Evolutionary conservation across 2,797 vertebrate species (phyloP).

Genomic region (Phylloscopus collybita): DNA sequence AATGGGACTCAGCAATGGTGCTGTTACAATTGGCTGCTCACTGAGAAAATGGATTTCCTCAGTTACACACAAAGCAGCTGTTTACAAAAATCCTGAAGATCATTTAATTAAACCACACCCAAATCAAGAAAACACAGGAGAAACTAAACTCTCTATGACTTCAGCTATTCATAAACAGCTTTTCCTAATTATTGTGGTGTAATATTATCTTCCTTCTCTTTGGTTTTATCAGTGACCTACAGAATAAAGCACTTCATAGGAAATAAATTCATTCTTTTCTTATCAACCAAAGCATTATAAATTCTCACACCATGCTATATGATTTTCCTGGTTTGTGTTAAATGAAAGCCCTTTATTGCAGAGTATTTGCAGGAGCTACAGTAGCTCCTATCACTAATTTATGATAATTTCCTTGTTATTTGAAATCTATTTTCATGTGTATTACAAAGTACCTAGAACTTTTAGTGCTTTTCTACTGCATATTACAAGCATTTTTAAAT

Average conservation of each 20-base stretch:
- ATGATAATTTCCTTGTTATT: neutral
- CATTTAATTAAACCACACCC: neutral
- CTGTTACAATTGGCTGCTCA: neutral
- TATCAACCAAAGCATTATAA: neutral
- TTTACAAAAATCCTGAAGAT: neutral
- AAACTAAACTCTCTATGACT: neutral
- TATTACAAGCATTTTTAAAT: neutral
- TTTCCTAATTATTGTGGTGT: neutral
- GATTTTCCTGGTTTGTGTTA: neutral
- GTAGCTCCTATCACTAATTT: neutral
- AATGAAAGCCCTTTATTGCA: neutral
- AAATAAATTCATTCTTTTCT: neutral
- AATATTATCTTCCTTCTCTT: neutral
- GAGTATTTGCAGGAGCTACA: neutral
- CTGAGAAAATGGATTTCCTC: neutral
- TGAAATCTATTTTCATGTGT: neutral
- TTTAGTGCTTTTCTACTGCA: neutral
- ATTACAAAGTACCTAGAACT: neutral
- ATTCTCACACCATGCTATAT: neutral
- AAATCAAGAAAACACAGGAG: neutral
- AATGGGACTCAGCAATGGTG: neutral
- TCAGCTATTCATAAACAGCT: neutral
- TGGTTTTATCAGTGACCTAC: neutral
- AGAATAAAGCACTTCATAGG: neutral
- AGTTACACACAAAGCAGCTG: neutral